Evolutionary conservation across 2,113 vertebrate genomes (phyloP).

Genomic region (Symphodus melops): DNA sequence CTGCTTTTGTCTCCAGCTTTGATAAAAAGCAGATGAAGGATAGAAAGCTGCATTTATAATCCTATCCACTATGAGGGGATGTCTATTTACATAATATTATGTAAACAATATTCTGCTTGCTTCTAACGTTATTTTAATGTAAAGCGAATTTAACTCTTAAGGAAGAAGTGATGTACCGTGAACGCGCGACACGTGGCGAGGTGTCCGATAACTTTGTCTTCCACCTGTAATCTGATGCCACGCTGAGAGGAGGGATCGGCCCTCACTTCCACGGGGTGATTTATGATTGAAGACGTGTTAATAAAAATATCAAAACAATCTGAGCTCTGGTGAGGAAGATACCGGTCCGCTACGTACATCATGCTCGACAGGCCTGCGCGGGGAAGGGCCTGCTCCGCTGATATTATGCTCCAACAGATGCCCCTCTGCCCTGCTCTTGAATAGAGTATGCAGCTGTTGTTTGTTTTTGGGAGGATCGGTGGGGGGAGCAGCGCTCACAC

Average conservation of each 20-base stretch:
- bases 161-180: conserved; percentile 40
- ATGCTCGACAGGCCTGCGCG: conserved; percentile 78
- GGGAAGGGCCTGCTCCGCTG: conserved; percentile 48
- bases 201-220: conserved; percentile 80
- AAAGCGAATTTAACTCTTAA: conserved; percentile 42
- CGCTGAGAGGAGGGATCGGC: conserved; percentile 65
- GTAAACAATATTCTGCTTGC: conserved; percentile 68
- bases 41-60: conserved; percentile 50
- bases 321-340: conserved; percentile 83
- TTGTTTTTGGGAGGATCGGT: conserved; percentile 49
- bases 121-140: conserved; percentile 55
- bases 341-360: conserved; percentile 81
- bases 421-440: conserved; percentile 45
- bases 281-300: conserved; percentile 88
- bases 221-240: conserved; percentile 81
- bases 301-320: conserved; percentile 89
- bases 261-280: conserved; percentile 74
- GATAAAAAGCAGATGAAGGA: conserved; percentile 70
- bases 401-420: conserved; percentile 62
- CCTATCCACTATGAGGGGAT: conserved; percentile 6
- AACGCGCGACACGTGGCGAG: conserved; percentile 64
- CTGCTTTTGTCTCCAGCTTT: conserved; percentile 53
- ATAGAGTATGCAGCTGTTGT: conserved; percentile 68
- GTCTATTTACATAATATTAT: conserved; percentile 75
- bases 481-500: conserved; percentile 51